These are phyloP conservation scores for Euura saliciscinereae DNA, from an alignment of 1,140 invertebrate genomes.

Conservation along the genomic window DNA sequence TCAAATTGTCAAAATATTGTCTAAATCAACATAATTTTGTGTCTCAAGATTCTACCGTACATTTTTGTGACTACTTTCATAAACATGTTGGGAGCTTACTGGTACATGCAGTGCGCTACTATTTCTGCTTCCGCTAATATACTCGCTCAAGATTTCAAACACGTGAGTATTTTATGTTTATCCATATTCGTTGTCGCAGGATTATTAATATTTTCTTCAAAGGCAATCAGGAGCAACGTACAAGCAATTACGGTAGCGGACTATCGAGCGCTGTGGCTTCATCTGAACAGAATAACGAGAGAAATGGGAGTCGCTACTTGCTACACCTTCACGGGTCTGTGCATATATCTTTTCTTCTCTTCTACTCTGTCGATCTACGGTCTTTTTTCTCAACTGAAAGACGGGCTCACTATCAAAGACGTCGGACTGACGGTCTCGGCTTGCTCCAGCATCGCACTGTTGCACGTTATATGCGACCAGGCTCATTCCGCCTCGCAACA, in stretches of 20 bases:
- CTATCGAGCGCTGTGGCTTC: conserved; percentile 69
- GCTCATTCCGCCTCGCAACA: conserved; percentile 70
- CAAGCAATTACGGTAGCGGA: conserved; percentile 68
- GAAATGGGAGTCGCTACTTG: conserved; percentile 67
- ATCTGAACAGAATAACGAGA: conserved; percentile 66
- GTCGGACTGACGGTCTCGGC: conserved; percentile 69
- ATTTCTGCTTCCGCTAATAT: conserved; percentile 65
- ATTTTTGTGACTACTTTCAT: conserved; percentile 69
- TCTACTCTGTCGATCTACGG: conserved; percentile 73
- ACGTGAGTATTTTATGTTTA: conserved; percentile 38
- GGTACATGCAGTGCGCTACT: conserved; percentile 68
- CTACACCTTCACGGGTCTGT: conserved; percentile 68
- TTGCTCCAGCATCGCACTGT: conserved; percentile 63
- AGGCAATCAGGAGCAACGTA: conserved; percentile 67
- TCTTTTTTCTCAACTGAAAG: conserved; percentile 69
- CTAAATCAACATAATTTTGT: conserved; percentile 1
- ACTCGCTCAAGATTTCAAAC: conserved; percentile 69
- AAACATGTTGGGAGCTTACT: conserved; percentile 67
- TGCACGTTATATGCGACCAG: conserved; percentile 72
- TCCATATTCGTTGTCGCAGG: not conserved
- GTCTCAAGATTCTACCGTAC: conserved; percentile 60
- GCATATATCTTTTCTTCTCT: conserved; percentile 70
- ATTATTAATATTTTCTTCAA: conserved; percentile 25
- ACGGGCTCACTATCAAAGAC: conserved; percentile 70
- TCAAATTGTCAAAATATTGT: conserved; percentile 14